A percentile compares a stretch with the other conserved stretches of the same genome.
These are phyloP conservation scores for Rhabdophis nuchalis DNA, from an alignment of 2,797 vertebrate genomes.

Conservation along the genomic window DNA sequence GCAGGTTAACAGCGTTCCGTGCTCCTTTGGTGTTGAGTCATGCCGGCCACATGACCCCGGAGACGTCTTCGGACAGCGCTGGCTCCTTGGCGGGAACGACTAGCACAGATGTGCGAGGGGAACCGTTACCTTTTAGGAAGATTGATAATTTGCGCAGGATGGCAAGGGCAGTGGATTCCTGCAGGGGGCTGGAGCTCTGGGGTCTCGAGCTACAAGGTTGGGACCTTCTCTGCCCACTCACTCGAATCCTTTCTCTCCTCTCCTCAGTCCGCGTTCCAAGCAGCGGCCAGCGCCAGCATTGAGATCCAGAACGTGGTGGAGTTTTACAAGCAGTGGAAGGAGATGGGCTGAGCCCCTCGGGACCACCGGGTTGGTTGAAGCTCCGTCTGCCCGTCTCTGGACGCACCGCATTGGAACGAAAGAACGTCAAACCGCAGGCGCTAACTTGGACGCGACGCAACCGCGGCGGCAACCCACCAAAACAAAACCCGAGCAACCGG, in stretches of 20 bases:
- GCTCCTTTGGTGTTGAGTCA: too few relatives aligned
- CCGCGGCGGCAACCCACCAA: slow-evolving; percentile 23
- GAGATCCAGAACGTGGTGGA: slow-evolving; percentile 91
- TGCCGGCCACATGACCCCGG: too few relatives aligned
- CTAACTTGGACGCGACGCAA: slow-evolving; percentile 48
- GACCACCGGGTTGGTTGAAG: slow-evolving; percentile 51
- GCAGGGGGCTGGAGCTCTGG: not conserved
- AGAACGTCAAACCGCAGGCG: slow-evolving; percentile 43
- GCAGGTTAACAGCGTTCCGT: too few relatives aligned
- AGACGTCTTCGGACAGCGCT: too few relatives aligned
- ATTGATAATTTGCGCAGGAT: not conserved
- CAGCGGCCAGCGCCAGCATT: slow-evolving; percentile 79
- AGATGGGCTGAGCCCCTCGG: slow-evolving; percentile 86
- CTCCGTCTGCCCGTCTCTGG: slow-evolving; percentile 58
- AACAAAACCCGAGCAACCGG: not conserved
- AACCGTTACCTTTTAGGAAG: not conserved
- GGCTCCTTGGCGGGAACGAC: too few relatives aligned
- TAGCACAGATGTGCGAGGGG: too few relatives aligned
- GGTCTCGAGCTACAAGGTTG: too few relatives aligned
- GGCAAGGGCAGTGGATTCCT: not conserved
- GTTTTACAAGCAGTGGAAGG: slow-evolving; percentile 98
- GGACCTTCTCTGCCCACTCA: not conserved
- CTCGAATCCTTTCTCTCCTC: not conserved
- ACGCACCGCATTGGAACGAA: slow-evolving; percentile 50
- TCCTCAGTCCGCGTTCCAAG: slow-evolving; percentile 83